Conservation (phyloP, 2,113 vertebrate species). For the Anguilla rostrata region DNA sequence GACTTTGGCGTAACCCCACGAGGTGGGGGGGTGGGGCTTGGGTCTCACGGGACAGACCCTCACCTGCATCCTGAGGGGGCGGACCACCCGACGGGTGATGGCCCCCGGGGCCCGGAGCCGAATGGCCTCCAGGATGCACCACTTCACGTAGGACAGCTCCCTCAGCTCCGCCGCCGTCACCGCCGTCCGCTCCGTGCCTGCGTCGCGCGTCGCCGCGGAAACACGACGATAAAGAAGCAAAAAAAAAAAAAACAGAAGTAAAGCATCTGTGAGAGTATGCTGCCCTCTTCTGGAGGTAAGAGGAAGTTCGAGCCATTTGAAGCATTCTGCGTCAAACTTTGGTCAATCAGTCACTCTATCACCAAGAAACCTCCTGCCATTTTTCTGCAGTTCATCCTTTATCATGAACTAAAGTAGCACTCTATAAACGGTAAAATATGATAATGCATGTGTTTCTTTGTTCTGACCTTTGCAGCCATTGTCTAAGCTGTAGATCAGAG, state of each 20-base stretch:
- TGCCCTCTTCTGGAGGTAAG: constrained; percentile 34
- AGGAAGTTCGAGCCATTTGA: constrained; percentile 5
- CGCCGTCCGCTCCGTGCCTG: neutral
- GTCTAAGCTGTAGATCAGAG: too few relatives aligned
- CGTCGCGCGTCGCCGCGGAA: neutral
- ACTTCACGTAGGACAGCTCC: constrained; percentile 70
- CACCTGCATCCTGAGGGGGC: constrained; percentile 75
- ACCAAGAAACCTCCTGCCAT: too few relatives aligned
- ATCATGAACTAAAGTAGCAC: too few relatives aligned
- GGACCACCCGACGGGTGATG: constrained; percentile 75
- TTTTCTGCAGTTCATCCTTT: too few relatives aligned
- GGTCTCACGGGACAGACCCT: too few relatives aligned
- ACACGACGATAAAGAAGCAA: neutral
- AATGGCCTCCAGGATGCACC: constrained; percentile 77
- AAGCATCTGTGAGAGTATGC: neutral
- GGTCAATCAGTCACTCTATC: too few relatives aligned
- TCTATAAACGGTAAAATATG: too few relatives aligned
- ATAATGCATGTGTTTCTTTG: neutral
- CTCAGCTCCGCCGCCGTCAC: constrained; percentile 67
- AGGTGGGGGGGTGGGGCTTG: too few relatives aligned
- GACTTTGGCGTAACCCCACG: too few relatives aligned
- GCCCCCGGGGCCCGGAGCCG: constrained; percentile 72
- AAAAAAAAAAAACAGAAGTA: neutral
- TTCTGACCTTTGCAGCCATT: too few relatives aligned
- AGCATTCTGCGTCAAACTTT: neutral